A percentile compares a stretch with the other conserved stretches of the same genome.
Evolutionary conservation across 2,888 invertebrate species (phyloP).

Genomic region (Cryptus armator): DNA sequence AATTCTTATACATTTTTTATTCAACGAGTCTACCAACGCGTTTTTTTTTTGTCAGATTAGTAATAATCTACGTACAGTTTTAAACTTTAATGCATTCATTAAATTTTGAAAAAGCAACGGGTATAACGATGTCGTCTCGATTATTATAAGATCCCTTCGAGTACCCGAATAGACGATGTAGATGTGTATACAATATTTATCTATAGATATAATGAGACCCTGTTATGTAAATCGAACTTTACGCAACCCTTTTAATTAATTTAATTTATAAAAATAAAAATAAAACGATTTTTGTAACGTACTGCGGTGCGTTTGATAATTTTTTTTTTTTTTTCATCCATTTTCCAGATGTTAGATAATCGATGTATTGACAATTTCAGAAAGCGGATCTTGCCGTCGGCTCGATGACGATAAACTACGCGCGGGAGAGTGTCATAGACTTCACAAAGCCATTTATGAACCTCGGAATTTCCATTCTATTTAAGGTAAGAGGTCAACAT

Average conservation of each 20-base stretch:
- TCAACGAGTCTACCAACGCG: background rate
- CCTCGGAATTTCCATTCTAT: slow-evolving; percentile 94
- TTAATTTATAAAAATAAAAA: background rate
- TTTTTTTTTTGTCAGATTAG: background rate
- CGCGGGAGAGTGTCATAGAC: slow-evolving; percentile 95
- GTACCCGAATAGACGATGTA: too few species aligned
- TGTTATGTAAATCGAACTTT: too few species aligned
- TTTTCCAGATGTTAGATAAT: slow-evolving; percentile 38
- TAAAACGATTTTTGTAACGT: background rate
- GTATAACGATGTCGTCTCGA: too few species aligned
- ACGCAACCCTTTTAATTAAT: background rate
- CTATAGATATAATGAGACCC: background rate
- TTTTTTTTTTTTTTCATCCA: slow-evolving; percentile 6
- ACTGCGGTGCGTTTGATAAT: background rate
- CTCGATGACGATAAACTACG: slow-evolving; percentile 96
- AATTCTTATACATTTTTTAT: background rate
- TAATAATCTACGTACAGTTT: too few species aligned
- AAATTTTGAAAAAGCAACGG: too few species aligned
- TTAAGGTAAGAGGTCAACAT: slow-evolving; percentile 88
- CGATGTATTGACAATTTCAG: slow-evolving; percentile 85
- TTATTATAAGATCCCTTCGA: too few species aligned
- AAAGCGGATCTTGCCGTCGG: slow-evolving; percentile 95
- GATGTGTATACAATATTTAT: slow-evolving; percentile 15
- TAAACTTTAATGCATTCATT: too few species aligned
- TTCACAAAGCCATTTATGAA: slow-evolving; percentile 97